Conservation (phyloP, 2,888 invertebrate genomes). For the Ellobium chinense region DNA sequence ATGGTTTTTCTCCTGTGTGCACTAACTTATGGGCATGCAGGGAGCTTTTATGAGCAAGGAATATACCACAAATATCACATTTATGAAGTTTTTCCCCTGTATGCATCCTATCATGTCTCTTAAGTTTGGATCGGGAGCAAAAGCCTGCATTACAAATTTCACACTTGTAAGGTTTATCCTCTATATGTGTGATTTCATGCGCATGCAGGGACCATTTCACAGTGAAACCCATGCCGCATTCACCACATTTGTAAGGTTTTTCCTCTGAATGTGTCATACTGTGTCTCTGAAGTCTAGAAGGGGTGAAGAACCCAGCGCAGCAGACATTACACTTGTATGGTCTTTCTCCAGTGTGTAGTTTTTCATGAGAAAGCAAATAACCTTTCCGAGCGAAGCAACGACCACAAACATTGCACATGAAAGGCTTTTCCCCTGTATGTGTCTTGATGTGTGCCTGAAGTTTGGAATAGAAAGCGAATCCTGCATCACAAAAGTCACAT, state of each 20-base stretch:
- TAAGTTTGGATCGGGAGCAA: not conserved
- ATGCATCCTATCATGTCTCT: not conserved
- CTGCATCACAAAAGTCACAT: not conserved
- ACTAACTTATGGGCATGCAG: no score
- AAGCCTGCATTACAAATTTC: not conserved
- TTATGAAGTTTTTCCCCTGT: not conserved
- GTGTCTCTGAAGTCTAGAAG: not conserved
- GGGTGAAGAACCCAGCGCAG: not conserved
- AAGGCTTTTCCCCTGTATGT: constrained; percentile 7
- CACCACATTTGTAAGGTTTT: not conserved
- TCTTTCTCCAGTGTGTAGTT: constrained; percentile 1
- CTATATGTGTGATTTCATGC: not conserved
- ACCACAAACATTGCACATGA: not conserved
- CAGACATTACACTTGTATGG: constrained; percentile 13
- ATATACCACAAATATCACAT: not conserved
- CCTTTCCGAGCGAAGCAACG: not conserved
- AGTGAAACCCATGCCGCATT: not conserved
- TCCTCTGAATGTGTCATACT: not conserved
- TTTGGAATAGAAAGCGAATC: not conserved
- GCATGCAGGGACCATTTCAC: not conserved
- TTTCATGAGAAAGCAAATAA: not conserved
- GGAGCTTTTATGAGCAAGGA: not conserved
- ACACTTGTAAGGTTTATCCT: not conserved
- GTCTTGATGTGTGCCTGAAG: not conserved
- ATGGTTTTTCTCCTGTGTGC: not conserved